phyloP scores from a whole-genome alignment of 2,113 vertebrate species.

The Procapra przewalskii region DNA sequence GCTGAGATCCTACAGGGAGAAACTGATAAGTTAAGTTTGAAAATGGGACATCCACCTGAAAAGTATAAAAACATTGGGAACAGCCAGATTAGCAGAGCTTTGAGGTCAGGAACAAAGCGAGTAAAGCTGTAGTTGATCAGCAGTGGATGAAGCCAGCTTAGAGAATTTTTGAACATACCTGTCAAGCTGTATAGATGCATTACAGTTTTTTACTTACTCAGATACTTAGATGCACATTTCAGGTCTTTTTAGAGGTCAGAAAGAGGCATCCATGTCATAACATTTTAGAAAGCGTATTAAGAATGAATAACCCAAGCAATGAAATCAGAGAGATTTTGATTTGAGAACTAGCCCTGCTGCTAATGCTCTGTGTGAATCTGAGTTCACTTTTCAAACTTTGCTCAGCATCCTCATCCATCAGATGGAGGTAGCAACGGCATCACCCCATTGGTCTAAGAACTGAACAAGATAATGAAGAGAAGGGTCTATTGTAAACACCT shows the following conservation, averaged over 20 bases:
- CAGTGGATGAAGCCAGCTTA: not conserved
- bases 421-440: not conserved
- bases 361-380: not conserved
- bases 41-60: not conserved
- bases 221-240: not conserved
- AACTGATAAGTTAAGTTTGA: not conserved
- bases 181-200: not conserved
- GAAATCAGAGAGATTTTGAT: not conserved
- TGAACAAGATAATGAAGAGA: not conserved
- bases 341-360: not conserved
- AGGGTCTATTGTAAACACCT: not conserved
- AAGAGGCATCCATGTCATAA: not conserved
- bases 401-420: not conserved
- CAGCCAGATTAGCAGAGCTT: not conserved
- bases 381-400: not conserved
- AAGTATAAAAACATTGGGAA: not conserved
- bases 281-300: not conserved
- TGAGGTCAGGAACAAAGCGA: not conserved
- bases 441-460: not conserved
- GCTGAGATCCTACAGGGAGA: not conserved
- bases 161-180: not conserved
- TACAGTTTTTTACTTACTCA: not conserved
- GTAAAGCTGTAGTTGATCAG: not conserved
- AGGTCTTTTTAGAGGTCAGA: not conserved
- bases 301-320: not conserved